Percentiles rank a stretch among this genome's conserved stretches.
Evolutionary conservation across 1,140 invertebrate genomes (phyloP).

Genomic region (Drosophila oshimai): DNA sequence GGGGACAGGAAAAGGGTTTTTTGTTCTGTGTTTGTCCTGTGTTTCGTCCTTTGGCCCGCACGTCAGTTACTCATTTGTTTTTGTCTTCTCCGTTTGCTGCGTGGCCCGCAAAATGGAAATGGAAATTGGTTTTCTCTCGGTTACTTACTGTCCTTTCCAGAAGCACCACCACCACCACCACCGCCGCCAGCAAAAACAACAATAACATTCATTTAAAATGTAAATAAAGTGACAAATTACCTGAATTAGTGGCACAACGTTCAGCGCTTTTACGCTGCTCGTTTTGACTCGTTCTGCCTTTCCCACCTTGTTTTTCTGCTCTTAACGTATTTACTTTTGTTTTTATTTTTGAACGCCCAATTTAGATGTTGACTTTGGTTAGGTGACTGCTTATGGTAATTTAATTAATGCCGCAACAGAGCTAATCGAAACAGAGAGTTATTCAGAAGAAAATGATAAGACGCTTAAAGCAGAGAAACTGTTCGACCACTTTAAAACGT

Average conservation of each 20-base stretch:
- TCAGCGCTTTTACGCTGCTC: constrained; percentile 53
- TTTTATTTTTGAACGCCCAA: constrained; percentile 48
- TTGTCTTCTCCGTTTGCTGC: constrained; percentile 60
- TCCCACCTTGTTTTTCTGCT: background rate
- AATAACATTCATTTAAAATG: constrained; percentile 74
- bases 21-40: constrained; percentile 9
- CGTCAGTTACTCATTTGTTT: constrained; percentile 73
- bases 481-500: too few species aligned
- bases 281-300: constrained; percentile 16
- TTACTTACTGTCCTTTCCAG: constrained; percentile 50
- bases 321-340: constrained; percentile 32
- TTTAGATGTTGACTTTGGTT: constrained; percentile 53
- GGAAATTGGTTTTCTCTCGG: constrained; percentile 76
- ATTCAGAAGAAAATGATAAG: background rate
- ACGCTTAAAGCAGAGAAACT: background rate
- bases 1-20: constrained; percentile 46
- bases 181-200: constrained; percentile 20
- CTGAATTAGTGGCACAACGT: constrained; percentile 75
- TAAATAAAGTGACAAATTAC: constrained; percentile 80
- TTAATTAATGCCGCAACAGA: constrained; percentile 16
- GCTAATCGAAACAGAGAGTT: constrained; percentile 11
- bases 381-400: constrained; percentile 20
- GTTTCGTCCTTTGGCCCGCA: constrained; percentile 38
- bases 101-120: constrained; percentile 71
- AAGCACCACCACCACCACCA: background rate